Conservation (phyloP, 92 coral and sea anemone genomes). For the Zoanthus sansibaricus region DNA sequence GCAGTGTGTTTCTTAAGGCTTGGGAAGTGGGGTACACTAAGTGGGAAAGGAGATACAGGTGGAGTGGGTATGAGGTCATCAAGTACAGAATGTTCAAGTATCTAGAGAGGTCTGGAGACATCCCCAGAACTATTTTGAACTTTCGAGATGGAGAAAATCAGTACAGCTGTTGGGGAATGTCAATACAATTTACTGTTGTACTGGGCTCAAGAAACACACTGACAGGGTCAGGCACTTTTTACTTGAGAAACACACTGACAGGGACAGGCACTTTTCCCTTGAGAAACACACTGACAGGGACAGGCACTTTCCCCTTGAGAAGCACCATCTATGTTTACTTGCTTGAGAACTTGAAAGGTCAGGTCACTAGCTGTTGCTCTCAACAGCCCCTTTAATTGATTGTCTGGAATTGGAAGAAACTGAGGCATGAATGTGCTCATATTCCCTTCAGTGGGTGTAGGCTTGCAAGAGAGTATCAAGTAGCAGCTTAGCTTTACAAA, state of each 20-base stretch:
- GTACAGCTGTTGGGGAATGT: too few relatives aligned
- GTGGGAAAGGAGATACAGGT: too few relatives aligned
- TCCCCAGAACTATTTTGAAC: too few relatives aligned
- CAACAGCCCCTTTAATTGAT: conserved; percentile 26
- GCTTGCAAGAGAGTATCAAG: conserved; percentile 71
- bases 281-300: not conserved
- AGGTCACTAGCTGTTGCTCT: conserved; percentile 13
- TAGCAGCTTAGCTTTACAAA: conserved; percentile 53
- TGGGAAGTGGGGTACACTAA: too few relatives aligned
- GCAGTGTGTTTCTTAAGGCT: too few relatives aligned
- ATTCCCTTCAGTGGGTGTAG: conserved; percentile 4
- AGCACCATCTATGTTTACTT: conserved; percentile 12
- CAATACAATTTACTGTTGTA: too few relatives aligned
- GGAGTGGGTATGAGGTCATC: too few relatives aligned
- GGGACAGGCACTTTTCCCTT: not conserved
- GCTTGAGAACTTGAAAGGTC: conserved; percentile 13
- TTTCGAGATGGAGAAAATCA: too few relatives aligned
- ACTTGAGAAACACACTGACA: conserved; percentile 8
- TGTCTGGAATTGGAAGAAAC: conserved; percentile 1
- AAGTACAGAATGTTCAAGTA: too few relatives aligned
- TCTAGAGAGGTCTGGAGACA: too few relatives aligned
- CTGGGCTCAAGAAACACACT: not conserved
- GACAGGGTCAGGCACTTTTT: not conserved
- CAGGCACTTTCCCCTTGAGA: not conserved
- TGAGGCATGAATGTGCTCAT: conserved; percentile 25